phyloP scores from a whole-genome alignment of 2,888 invertebrate genomes.

The Chorisops tibialis region DNA sequence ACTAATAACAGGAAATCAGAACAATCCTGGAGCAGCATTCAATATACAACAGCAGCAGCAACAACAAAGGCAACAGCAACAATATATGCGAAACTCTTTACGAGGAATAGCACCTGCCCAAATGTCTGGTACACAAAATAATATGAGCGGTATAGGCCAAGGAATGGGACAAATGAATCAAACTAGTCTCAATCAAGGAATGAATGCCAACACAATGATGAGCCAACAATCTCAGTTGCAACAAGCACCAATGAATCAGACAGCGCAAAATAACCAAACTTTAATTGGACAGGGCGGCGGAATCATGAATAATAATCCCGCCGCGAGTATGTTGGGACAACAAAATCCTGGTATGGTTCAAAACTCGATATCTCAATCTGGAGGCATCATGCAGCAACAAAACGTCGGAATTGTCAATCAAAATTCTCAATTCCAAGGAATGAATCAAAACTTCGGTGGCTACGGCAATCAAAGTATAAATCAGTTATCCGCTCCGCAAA shows the following conservation, averaged over 20 bases:
- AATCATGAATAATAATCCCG: slow-evolving; percentile 43
- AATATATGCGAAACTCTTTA: slow-evolving; percentile 48
- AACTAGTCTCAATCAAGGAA: slow-evolving; percentile 47
- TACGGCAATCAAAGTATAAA: slow-evolving; percentile 57
- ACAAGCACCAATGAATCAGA: slow-evolving; percentile 41
- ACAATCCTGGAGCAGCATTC: slow-evolving; percentile 40
- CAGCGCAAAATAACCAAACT: slow-evolving; percentile 43
- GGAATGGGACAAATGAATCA: slow-evolving; percentile 49
- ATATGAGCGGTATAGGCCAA: slow-evolving; percentile 53
- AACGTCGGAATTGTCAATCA: slow-evolving; percentile 50
- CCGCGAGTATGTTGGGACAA: slow-evolving; percentile 38
- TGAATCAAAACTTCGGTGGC: slow-evolving; percentile 64
- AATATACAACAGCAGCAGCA: slow-evolving; percentile 44
- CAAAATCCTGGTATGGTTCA: slow-evolving; percentile 39
- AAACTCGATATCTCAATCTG: slow-evolving; percentile 30
- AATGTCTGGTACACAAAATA: slow-evolving; percentile 53
- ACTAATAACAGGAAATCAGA: slow-evolving; percentile 46
- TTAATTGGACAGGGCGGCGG: slow-evolving; percentile 43
- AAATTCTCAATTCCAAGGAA: slow-evolving; percentile 42
- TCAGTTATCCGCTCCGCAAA: slow-evolving; percentile 50
- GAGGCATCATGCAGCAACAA: slow-evolving; percentile 47
- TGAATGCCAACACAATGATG: slow-evolving; percentile 38
- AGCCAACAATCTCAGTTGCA: slow-evolving; percentile 36
- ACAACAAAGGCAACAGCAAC: slow-evolving; percentile 49
- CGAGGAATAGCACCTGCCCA: slow-evolving; percentile 50